Evolutionary conservation across 1,140 invertebrate genomes (phyloP).

Genomic region (Andricus grossulariae): DNA sequence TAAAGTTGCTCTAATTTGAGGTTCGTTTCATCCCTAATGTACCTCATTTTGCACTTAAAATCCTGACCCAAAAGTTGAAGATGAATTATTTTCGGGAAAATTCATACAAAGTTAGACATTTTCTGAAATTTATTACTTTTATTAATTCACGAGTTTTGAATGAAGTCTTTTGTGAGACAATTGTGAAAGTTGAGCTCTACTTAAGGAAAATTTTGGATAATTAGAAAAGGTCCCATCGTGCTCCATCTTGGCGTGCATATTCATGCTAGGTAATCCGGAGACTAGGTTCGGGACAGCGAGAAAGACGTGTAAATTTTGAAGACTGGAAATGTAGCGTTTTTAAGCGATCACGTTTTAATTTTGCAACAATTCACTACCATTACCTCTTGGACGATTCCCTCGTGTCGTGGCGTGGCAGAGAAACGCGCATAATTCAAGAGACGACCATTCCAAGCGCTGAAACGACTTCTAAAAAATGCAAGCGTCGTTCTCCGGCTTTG

Average conservation of each 20-base stretch:
- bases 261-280: background rate
- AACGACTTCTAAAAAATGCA: conserved; percentile 31
- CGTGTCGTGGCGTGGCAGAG: conserved; percentile 15
- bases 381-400: conserved; percentile 28
- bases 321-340: conserved; percentile 14
- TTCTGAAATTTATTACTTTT: background rate
- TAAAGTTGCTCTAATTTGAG: too few relatives aligned
- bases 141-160: background rate
- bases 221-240: background rate
- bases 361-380: conserved; percentile 28
- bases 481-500: conserved; percentile 10
- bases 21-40: too few relatives aligned
- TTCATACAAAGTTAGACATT: too few relatives aligned
- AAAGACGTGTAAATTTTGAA: background rate
- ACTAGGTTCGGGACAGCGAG: background rate
- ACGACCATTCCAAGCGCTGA: conserved; percentile 21
- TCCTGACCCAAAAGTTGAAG: too few relatives aligned
- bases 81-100: too few relatives aligned
- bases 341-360: conserved; percentile 31
- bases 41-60: too few relatives aligned
- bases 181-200: background rate
- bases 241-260: background rate
- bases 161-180: too few relatives aligned
- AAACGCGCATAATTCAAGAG: conserved; percentile 27
- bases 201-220: background rate